These are phyloP conservation scores for Phyllotreta cruciferae DNA, from an alignment of 2,888 invertebrate genomes.

Conservation along the genomic window DNA sequence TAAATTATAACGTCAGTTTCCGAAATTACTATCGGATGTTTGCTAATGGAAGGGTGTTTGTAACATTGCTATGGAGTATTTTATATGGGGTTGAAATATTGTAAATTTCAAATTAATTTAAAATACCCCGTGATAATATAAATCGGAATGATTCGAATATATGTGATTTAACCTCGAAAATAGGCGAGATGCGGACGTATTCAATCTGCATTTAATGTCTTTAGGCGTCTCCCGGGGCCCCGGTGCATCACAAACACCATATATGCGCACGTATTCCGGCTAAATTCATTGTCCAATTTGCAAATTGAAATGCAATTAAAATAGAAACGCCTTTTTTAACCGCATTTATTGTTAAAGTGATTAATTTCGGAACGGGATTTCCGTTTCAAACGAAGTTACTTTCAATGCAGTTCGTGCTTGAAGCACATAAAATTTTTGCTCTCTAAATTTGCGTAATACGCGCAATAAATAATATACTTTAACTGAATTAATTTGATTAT, in stretches of 20 bases:
- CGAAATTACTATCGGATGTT: constrained; percentile 14
- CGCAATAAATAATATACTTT: constrained; percentile 11
- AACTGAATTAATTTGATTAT: constrained; percentile 3
- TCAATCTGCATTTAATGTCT: constrained; percentile 41
- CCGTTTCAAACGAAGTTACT: constrained; percentile 1
- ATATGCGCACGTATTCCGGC: constrained; percentile 51
- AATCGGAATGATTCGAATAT: too few species aligned
- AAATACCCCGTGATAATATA: too few species aligned
- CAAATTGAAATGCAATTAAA: constrained; percentile 57
- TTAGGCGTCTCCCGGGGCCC: constrained; percentile 37
- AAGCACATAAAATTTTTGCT: not conserved
- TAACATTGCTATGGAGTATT: constrained; percentile 8
- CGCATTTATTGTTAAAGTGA: constrained; percentile 38
- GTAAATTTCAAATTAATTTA: too few species aligned
- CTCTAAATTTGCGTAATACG: not conserved
- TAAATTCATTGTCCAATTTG: constrained; percentile 57
- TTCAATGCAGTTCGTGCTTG: constrained; percentile 1
- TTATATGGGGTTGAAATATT: not conserved
- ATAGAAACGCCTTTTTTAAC: constrained; percentile 42
- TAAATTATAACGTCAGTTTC: constrained; percentile 19
- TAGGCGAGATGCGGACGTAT: constrained; percentile 35
- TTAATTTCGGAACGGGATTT: constrained; percentile 26
- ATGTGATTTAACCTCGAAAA: constrained; percentile 12
- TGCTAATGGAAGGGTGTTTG: constrained; percentile 17
- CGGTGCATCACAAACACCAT: constrained; percentile 34